Percentiles rank a stretch among this genome's conserved stretches.
Conservation (phyloP, 2,797 vertebrate species). For the Notolepis coatsorum region DNA sequence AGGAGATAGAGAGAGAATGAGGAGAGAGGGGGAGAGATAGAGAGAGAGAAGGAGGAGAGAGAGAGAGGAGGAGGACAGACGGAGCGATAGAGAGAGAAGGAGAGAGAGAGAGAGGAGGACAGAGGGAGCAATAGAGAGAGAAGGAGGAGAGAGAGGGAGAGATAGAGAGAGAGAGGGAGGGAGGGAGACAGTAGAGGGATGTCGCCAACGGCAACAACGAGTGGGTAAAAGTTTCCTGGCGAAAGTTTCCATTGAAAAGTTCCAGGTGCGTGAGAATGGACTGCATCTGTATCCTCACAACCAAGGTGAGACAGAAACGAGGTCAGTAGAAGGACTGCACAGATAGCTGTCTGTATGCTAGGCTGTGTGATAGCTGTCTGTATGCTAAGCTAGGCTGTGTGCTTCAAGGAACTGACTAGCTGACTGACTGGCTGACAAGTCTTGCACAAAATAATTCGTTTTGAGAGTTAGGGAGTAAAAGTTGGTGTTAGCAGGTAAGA, state of each 20-base stretch:
- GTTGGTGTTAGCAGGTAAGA: too few species aligned
- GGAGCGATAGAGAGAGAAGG: too few species aligned
- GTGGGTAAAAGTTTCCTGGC: too few species aligned
- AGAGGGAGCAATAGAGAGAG: slow-evolving; percentile 31
- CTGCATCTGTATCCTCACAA: slow-evolving; percentile 82
- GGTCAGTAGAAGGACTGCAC: not conserved
- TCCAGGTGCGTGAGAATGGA: slow-evolving; percentile 70
- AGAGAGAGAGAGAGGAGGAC: slow-evolving; percentile 30
- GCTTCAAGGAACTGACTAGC: slow-evolving; percentile 5
- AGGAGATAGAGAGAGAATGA: too few species aligned
- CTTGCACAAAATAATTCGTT: too few species aligned
- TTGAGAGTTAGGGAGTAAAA: too few species aligned
- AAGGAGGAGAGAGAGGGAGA: slow-evolving; percentile 38
- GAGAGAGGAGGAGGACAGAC: too few species aligned
- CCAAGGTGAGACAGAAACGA: slow-evolving; percentile 74
- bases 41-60: slow-evolving; percentile 12
- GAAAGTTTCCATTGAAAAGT: slow-evolving; percentile 60
- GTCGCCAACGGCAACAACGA: slow-evolving; percentile 18
- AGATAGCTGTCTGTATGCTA: slow-evolving; percentile 4
- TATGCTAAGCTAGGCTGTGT: slow-evolving; percentile 65
- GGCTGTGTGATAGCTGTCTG: slow-evolving; percentile 47
- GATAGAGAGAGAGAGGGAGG: slow-evolving; percentile 35
- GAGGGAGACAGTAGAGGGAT: slow-evolving; percentile 26
- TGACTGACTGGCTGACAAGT: not conserved
- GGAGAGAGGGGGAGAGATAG: too few species aligned